These are phyloP conservation scores for Eurytoma californica DNA, from an alignment of 2,888 invertebrate genomes.

Conservation along the genomic window DNA sequence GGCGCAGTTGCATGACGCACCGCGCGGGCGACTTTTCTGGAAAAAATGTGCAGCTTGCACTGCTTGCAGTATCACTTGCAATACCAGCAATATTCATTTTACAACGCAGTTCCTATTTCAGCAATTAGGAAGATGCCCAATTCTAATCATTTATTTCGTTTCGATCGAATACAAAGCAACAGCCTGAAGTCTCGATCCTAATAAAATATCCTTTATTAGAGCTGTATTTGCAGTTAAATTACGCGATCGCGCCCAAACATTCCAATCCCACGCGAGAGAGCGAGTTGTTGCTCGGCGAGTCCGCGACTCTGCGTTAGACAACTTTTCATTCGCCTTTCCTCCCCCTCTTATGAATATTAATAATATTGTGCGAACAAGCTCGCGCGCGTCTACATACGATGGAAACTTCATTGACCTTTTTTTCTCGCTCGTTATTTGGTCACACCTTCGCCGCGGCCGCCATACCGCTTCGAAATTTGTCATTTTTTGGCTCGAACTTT, in stretches of 20 bases:
- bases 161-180: no score
- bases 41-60: no score
- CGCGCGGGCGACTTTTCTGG: not conserved
- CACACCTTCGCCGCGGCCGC: no score
- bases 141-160: no score
- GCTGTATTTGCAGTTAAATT: constrained; percentile 55
- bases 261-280: constrained; percentile 67
- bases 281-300: constrained; percentile 20
- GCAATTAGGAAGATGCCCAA: no score
- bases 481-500: no score
- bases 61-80: no score
- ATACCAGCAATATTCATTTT: no score
- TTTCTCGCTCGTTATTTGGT: no score
- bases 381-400: not conserved
- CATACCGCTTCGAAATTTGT: no score
- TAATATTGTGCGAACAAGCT: constrained; percentile 21
- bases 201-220: not conserved
- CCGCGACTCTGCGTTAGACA: not conserved
- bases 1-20: not conserved
- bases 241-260: constrained; percentile 67
- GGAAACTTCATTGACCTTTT: no score
- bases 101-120: no score
- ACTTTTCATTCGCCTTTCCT: constrained; percentile 38
- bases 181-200: not conserved
- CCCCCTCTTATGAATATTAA: constrained; percentile 26